Base-by-base conservation (phyloP, 2,797 vertebrate species). In the Furcifer pardalis region DNA sequence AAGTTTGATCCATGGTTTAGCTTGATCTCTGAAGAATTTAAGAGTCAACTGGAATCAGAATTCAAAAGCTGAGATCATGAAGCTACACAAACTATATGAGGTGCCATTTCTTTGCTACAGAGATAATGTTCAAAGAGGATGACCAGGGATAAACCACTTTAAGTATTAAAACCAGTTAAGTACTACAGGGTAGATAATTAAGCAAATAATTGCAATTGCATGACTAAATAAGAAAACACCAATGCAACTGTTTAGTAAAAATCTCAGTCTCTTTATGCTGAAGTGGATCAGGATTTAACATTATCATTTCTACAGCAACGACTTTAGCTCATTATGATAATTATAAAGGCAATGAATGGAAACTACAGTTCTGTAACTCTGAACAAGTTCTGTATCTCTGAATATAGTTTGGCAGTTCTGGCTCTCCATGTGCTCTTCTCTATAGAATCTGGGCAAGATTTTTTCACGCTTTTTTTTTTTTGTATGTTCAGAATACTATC, bases 401-500 rank as follows among this genome's bases (percentile, higher is more conserved):
- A 2, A 35, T 30, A 2, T 52, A 81, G 63, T 83, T 76, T 74
- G 69, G 66, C 59, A 37, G 77, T 75, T 87, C 87, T 86, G 68
- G 40, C 32, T 78, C 60, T 63, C 25, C 32, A 65, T 7, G 9
- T 17, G 44, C n/a, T n/a, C 13, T n/a, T 21, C 82, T 10, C 49
- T 84, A 77, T 83, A 85, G 72, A 91, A 88, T 79, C 15, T 83
- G 89, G 90, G 89, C 84, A 93, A 89, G 84, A 90, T 90, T 84
- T 90, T 84, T 85, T 7, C 63, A 35, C 19, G 30, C 68, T 13
- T 46, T 0, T 15, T 15, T 5, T 19, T 79, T 35, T 25, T 44
- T 3, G 40, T 66, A 73, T 79, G 63, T 30, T 56, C 72, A n/a
- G 12, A 83, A 5, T 12, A 46, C 40, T 42, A 25, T 71, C 23